Evolutionary conservation across 2,888 invertebrate genomes (phyloP), one percentile per base, ranked within the genome.

Genomic region (Oasisia sp.): DNA sequence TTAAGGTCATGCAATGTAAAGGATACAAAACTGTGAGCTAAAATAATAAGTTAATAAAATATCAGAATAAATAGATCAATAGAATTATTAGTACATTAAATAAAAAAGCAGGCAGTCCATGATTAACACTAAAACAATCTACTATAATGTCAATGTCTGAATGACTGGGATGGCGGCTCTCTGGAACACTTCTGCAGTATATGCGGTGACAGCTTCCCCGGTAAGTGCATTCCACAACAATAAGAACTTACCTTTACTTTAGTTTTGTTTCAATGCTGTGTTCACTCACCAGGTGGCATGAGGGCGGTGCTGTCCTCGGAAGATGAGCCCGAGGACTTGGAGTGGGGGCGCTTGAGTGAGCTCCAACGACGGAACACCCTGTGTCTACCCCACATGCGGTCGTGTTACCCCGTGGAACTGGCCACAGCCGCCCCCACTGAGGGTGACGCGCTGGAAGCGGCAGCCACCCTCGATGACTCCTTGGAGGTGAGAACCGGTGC

Each of bases 321-420:
- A 44, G 95, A 96, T 92, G 96, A 96, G 91, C 95, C 95, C 3
- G 94, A 94, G 32, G 92, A 93, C 74, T 38, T 93, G 14, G 93
- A 93, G n/a, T 95, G 95, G 94, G 94, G 94, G 11, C 94, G 96
- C 0, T 94, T 96, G n/a, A 94, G 94, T 90, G 96, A 96, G 93
- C 94, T 96, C 91, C 95, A 95, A 93, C 94, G 96, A 32, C 94
- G 96, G 14, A 96, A 96, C 93, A 96, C 96, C 0, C 94, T 96
- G 38, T 96, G 96, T 93, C 95, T 95, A 11, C 96, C 96, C 0
- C 96, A 96, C 94, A 93, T 96, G 92, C 95, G 95, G 92, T 95
- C 96, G 0, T 95, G 96, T 9, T 96, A 96, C 93, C 96, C 96
- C 0, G 95, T 96, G 5, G 96, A 96, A 94, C 95, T 95, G 14